Conservation (phyloP, 2,888 invertebrate species). For the Steinernema carpocapsae region DNA sequence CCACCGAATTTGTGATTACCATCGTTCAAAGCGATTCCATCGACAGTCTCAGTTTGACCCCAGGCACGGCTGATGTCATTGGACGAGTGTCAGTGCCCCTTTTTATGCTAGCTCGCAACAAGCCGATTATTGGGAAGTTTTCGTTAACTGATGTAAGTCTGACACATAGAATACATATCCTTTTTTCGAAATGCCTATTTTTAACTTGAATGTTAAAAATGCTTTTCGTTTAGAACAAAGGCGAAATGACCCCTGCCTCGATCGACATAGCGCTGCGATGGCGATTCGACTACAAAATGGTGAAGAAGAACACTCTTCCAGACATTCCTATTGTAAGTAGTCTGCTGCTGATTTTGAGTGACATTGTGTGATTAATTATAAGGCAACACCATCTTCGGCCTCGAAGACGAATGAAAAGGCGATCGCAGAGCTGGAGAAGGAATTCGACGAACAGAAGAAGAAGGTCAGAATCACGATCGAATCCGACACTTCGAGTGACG, state of each 20-base stretch:
- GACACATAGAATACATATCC: not conserved
- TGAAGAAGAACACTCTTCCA: not conserved
- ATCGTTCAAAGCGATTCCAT: not conserved
- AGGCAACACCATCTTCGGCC: not conserved
- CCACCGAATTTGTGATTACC: not conserved
- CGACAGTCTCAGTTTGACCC: not conserved
- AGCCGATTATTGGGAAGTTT: slow-evolving; percentile 55
- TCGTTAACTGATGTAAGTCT: slow-evolving; percentile 45
- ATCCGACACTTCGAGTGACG: slow-evolving; percentile 26
- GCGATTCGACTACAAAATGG: slow-evolving; percentile 44
- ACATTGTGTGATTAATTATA: not conserved
- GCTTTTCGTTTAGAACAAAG: slow-evolving; percentile 42
- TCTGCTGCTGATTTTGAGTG: not conserved
- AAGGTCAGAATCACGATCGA: not conserved
- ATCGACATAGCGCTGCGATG: slow-evolving; percentile 48
- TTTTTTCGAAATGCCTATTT: not conserved
- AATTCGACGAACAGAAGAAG: slow-evolving; percentile 31
- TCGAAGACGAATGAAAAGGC: slow-evolving; percentile 26
- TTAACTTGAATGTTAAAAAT: slow-evolving; percentile 37
- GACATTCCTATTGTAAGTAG: not conserved
- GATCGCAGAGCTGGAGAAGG: slow-evolving; percentile 36
- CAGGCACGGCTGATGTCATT: not conserved
- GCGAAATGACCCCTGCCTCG: slow-evolving; percentile 40
- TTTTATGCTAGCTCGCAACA: slow-evolving; percentile 52
- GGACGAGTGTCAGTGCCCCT: slow-evolving; percentile 46